Percentiles rank a stretch among this genome's conserved stretches.
Conservation (phyloP, 2,888 invertebrate species). For the Macrosiphum euphorbiae region DNA sequence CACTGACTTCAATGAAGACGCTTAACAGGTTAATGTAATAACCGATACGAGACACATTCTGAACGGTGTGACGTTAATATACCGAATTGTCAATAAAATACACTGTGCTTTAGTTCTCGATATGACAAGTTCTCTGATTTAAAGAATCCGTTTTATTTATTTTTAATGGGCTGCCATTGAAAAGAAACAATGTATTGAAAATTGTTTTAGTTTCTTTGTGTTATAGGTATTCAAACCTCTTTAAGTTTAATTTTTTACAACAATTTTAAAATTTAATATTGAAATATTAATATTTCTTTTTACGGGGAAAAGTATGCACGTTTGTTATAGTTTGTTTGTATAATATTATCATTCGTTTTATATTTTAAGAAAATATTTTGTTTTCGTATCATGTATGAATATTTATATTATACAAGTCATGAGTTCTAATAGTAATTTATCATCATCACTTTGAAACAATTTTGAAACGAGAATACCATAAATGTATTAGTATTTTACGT, state of each 20-base stretch:
- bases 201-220: neutral
- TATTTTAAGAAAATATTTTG: no score
- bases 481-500: no score
- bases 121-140: neutral
- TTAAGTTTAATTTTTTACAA: neutral
- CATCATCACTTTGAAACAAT: no score
- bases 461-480: no score
- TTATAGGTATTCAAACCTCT: no score
- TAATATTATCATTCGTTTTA: neutral
- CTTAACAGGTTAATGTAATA: neutral
- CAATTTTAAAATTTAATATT: neutral
- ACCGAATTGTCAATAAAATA: neutral
- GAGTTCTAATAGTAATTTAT: no score
- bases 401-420: no score
- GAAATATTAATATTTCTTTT: neutral
- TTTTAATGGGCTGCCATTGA: neutral
- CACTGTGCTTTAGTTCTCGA: constrained; percentile 1
- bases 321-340: neutral
- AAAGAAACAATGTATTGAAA: neutral
- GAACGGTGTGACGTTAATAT: neutral
- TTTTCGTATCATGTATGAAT: no score
- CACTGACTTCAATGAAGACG: neutral
- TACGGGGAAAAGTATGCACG: neutral
- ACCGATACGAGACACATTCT: neutral
- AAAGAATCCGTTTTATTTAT: neutral